A percentile compares a stretch with the other conserved stretches of the same genome.
Evolutionary conservation across 2,888 invertebrate genomes (phyloP).

Genomic region (Agrochola lychnidis): DNA sequence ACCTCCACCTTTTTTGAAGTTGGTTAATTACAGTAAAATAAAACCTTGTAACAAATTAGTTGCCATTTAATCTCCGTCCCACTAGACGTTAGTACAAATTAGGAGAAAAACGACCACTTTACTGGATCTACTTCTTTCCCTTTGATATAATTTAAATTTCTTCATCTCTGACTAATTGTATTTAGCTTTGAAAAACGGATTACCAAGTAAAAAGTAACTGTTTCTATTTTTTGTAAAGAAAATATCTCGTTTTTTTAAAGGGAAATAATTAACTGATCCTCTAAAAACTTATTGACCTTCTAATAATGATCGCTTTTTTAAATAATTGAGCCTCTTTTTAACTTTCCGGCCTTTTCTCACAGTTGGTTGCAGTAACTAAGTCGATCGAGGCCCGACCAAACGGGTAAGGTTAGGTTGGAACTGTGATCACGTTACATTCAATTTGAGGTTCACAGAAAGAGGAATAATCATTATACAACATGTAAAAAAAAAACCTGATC

Average conservation of each 20-base stretch:
- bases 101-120: constrained; percentile 33
- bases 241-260: not conserved
- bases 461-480: not conserved
- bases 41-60: constrained; percentile 25
- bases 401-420: too few relatives aligned
- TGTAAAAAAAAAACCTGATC: too few relatives aligned
- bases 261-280: not conserved
- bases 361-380: too few relatives aligned
- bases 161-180: constrained; percentile 27
- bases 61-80: constrained; percentile 9
- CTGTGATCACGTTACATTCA: too few relatives aligned
- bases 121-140: constrained; percentile 3
- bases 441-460: not conserved
- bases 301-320: not conserved
- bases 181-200: constrained; percentile 39
- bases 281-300: not conserved
- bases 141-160: constrained; percentile 38
- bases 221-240: not conserved
- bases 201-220: not conserved
- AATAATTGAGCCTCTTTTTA: not conserved
- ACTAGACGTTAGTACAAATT: constrained; percentile 26
- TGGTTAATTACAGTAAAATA: not conserved
- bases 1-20: not conserved
- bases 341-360: not conserved
- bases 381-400: too few relatives aligned